Evolutionary conservation across 2,113 vertebrate species (phyloP).

Genomic region (Gymnobelideus leadbeateri): DNA sequence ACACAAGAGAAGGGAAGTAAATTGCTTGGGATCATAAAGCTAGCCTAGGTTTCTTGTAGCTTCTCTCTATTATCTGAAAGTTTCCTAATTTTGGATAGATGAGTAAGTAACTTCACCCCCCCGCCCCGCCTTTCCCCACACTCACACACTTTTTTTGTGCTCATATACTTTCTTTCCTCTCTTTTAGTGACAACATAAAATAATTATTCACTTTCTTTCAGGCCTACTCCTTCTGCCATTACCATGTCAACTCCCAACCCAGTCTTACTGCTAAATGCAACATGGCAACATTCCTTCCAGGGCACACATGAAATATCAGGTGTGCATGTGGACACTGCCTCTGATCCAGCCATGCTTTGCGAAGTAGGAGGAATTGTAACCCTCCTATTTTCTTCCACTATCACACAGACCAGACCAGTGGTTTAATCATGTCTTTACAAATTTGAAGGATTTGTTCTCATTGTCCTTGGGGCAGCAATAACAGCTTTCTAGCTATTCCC

Average conservation of each 20-base stretch:
- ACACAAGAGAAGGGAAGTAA: not conserved
- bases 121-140: no score
- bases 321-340: not conserved
- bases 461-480: constrained; percentile 37
- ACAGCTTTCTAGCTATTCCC: constrained; percentile 56
- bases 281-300: constrained; percentile 26
- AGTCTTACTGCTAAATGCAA: not conserved
- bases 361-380: not conserved
- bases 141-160: not conserved
- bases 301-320: constrained; percentile 32
- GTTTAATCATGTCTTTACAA: constrained; percentile 58
- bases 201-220: not conserved
- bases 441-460: constrained; percentile 72
- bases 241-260: not conserved
- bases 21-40: not conserved
- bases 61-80: not conserved
- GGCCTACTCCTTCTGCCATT: not conserved
- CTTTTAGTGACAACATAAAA: not conserved
- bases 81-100: not conserved
- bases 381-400: not conserved
- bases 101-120: not conserved
- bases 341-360: constrained; percentile 51
- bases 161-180: not conserved
- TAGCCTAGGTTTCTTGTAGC: not conserved
- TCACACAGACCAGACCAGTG: not conserved